A percentile compares a stretch with the other conserved stretches of the same genome.
Evolutionary conservation across 1,140 invertebrate genomes (phyloP).

Genomic region (Luehdorfia chinensis): DNA sequence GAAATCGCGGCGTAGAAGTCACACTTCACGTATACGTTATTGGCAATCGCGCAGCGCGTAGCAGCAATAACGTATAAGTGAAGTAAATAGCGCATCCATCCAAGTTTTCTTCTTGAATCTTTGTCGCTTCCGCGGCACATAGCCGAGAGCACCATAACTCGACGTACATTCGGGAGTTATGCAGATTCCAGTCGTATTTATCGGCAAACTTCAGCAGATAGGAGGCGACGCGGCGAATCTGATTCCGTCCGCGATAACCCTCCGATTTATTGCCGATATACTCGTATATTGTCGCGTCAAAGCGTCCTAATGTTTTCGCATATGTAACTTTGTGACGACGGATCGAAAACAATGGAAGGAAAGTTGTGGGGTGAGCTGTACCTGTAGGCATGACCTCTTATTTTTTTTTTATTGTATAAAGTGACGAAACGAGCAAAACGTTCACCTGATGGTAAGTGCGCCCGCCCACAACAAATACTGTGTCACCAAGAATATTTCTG

Average conservation of each 20-base stretch:
- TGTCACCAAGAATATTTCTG: no score
- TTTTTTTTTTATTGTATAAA: no score
- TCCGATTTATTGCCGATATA: constrained; percentile 62
- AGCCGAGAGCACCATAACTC: constrained; percentile 38
- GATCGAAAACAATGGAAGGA: no score
- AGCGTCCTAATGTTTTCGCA: constrained; percentile 9
- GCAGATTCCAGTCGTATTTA: constrained; percentile 69
- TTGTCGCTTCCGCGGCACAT: constrained; percentile 33
- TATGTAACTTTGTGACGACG: neutral
- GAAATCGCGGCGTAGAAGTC: no score
- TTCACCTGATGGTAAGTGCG: no score
- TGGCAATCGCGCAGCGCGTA: no score
- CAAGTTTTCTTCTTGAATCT: constrained; percentile 4
- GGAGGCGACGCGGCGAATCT: constrained; percentile 65
- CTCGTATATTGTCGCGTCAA: constrained; percentile 14
- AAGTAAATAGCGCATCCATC: constrained; percentile 27
- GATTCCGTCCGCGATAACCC: constrained; percentile 64
- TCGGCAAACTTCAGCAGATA: constrained; percentile 71
- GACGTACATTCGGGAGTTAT: constrained; percentile 58
- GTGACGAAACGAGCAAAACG: no score
- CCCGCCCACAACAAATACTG: no score
- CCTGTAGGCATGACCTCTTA: no score
- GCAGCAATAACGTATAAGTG: no score
- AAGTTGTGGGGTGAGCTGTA: no score
- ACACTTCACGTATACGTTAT: no score